Base-by-base conservation (phyloP, 2,113 vertebrate species). In the rabbit (Oryctolagus cuniculus) region DNA sequence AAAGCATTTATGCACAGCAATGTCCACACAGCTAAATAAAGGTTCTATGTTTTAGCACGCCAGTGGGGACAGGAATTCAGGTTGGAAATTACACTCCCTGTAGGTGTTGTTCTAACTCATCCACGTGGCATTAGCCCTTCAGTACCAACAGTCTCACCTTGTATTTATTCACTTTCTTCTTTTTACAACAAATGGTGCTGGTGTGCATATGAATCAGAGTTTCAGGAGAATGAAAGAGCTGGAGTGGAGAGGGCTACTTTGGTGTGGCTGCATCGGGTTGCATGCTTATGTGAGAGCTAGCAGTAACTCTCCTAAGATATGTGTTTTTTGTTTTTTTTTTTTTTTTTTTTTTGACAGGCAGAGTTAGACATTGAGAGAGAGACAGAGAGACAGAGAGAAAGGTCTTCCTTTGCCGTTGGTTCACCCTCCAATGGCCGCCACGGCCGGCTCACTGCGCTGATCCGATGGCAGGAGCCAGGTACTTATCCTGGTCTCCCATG, bases 51-150 rank as follows among this genome's bases (percentile, higher is more conserved):
- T 78, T 85, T 24, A 91, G 49, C 36, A 82, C 21, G 10, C 27
- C n/a, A 73, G 0, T 36, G 5, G 25, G 58, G n/a, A 25, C 13
- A 9, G 10, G 24, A 5, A 34, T 10, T 3, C 24, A 27, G 10
- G 1, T 74, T 85, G 49, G 77, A 87, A 96, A 49, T 11, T 73
- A 66, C 3, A 36, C 29, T 17, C n/a, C 16, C 12, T 78, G 1
- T 24, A 94, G 84, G 74, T 36, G 53, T 75, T 74, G 77, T 91
- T 92, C 55, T 92, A 67, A 77, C 6, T 81, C 69, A 70, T 78
- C 22, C 67, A 38, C 11, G 44, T 16, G 81, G 25, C 19, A 27
- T 64, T 63, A 9, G 9, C 81, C 58, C 27, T 94, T 55, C 44
- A 90, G 29, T 53, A 84, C 93, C 31, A 91, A 77, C 27, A 53